Conservation (phyloP, 2,113 vertebrate species). For the Tamias sibiricus region DNA sequence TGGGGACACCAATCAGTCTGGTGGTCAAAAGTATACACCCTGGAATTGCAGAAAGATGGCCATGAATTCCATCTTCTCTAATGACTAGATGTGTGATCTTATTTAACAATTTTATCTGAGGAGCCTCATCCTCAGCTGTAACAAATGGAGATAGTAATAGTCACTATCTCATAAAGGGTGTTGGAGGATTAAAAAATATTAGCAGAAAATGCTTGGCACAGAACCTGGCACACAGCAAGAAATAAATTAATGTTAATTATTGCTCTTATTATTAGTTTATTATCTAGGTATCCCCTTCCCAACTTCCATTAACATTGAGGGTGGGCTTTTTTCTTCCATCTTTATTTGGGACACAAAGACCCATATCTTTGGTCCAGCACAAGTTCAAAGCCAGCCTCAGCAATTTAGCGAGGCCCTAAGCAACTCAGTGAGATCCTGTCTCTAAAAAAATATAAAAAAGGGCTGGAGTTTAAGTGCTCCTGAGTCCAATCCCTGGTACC, state of each 20-base stretch:
- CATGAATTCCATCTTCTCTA: neutral
- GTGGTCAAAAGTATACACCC: no score
- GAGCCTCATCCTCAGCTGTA: neutral
- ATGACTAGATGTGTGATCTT: neutral
- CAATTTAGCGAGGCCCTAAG: no score
- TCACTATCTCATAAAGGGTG: neutral
- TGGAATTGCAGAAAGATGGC: neutral
- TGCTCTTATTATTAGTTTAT: neutral
- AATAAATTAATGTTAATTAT: neutral
- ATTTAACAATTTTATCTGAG: neutral
- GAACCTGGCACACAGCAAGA: neutral
- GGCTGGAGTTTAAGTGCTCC: no score
- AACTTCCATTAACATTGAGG: neutral
- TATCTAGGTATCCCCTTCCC: neutral
- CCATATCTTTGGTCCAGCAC: neutral
- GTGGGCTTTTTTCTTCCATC: neutral
- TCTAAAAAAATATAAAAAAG: no score
- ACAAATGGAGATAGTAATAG: neutral
- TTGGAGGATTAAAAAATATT: neutral
- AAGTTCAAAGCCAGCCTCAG: no score
- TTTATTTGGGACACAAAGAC: slow-evolving; percentile 10
- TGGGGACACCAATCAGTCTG: neutral
- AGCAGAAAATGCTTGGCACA: neutral
- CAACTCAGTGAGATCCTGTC: no score
- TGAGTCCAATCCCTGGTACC: no score